Evolutionary conservation across 2,888 invertebrate species (phyloP).

Genomic region (Agrotis ipsilon): DNA sequence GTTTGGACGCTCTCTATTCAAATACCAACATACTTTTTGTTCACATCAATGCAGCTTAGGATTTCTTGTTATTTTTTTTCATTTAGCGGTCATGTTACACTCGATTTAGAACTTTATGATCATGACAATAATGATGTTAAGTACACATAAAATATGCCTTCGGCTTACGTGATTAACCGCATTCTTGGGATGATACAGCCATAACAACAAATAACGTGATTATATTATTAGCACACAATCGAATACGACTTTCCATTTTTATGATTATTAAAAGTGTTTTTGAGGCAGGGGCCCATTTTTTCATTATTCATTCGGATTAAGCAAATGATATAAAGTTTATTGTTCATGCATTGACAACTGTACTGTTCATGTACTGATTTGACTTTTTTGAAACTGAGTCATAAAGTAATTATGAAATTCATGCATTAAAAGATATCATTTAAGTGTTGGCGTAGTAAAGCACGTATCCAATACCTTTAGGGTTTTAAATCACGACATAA

Average conservation of each 20-base stretch:
- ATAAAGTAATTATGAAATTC: not conserved
- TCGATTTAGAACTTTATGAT: not conserved
- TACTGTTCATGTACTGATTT: too few relatives aligned
- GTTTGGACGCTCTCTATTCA: slow-evolving; percentile 68
- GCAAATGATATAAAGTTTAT: not conserved
- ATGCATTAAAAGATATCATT: not conserved
- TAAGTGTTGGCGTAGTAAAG: too few relatives aligned
- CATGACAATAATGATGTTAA: slow-evolving; percentile 10
- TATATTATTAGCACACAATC: slow-evolving; percentile 20
- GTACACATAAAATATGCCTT: not conserved
- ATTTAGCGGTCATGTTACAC: slow-evolving; percentile 3
- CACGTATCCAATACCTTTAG: not conserved
- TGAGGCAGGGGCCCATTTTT: not conserved
- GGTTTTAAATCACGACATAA: too few relatives aligned
- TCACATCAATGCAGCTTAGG: slow-evolving; percentile 49
- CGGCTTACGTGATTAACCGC: slow-evolving; percentile 21
- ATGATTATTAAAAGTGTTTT: slow-evolving; percentile 1
- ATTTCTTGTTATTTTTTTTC: slow-evolving; percentile 31
- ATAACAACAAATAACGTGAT: slow-evolving; percentile 32
- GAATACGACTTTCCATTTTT: slow-evolving; percentile 9
- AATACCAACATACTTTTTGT: slow-evolving; percentile 58
- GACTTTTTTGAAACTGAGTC: not conserved
- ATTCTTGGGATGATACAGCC: slow-evolving; percentile 12
- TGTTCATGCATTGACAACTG: not conserved
- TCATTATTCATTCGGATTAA: slow-evolving; percentile 4